A percentile compares a stretch with the other conserved stretches of the same genome.
Evolutionary conservation across 2,113 vertebrate species (phyloP).

Genomic region (Capreolus pygargus): DNA sequence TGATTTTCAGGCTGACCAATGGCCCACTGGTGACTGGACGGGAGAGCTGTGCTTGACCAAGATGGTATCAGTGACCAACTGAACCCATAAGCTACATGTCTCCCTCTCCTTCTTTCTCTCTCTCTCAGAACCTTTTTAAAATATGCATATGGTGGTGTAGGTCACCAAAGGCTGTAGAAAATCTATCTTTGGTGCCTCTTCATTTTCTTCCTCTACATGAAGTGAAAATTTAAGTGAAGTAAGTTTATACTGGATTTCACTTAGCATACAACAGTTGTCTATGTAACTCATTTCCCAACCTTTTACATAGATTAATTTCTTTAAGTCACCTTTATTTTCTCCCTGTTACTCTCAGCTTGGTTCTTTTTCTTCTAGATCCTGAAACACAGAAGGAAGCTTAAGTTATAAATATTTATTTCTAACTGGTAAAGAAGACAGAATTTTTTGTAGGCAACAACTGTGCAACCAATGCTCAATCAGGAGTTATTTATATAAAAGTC

Average conservation of each 20-base stretch:
- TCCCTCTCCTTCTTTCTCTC: neutral
- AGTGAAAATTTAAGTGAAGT: too few relatives aligned
- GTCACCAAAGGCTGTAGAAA: neutral
- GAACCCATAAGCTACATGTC: neutral
- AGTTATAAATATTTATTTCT: neutral
- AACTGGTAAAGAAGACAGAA: neutral
- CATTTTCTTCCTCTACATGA: neutral
- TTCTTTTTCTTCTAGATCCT: neutral
- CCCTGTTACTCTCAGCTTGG: neutral
- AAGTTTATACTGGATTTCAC: too few relatives aligned
- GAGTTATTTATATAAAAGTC: neutral
- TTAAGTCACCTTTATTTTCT: neutral
- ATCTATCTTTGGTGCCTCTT: neutral
- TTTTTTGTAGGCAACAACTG: neutral
- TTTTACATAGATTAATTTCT: neutral
- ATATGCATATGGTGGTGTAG: neutral
- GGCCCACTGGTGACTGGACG: neutral
- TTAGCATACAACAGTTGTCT: too few relatives aligned
- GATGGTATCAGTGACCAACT: neutral
- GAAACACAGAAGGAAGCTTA: neutral
- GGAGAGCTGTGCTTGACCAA: neutral
- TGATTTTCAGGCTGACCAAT: neutral
- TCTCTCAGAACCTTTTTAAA: neutral
- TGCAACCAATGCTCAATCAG: neutral
- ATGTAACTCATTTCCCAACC: neutral